Base-by-base conservation (phyloP, 2,797 vertebrate species). In the Schizopygopsis pylzovi region DNA sequence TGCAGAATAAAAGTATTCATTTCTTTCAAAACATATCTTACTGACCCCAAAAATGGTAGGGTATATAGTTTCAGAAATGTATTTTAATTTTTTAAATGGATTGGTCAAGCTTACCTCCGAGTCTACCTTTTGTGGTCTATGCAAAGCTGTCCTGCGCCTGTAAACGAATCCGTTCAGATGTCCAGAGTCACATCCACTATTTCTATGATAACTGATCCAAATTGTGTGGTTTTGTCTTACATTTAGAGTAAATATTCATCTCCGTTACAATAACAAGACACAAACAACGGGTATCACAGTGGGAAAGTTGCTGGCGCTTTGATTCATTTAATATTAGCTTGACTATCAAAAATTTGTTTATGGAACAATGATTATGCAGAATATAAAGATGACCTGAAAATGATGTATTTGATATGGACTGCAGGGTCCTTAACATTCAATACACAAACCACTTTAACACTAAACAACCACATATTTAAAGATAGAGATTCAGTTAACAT, bases 131-230 rank as follows among this genome's bases (percentile, higher is more conserved):
- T 61, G 39, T 10, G 76, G 76, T 61, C 37, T 61, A 39, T 3
- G 13, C 13, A 78, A 61, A 61, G 4, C 37, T 4, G 1, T 61
- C 76, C 22, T 61, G 22, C 7, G 5, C 37, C 37, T 79, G 39
- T 79, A 79, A 79, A 79, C 8, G 0, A 56, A 79, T 79, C 76
- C 4, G 1, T 11, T 61, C 54, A 61, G 22, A 8, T 61, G 16
- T 37, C 73, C 28, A 54, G n/a, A 49, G 18, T 54, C 18, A 37
- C 47, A 54, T 76, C 37, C 7, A 22, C 37, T 43, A 25, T 79
- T 79, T 79, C 39, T 28, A 79, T 43, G 54, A 79, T 28, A 79
- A 79, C 54, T 2, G 54, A 79, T 79, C 76, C 22, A 61, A n/a
- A 15, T 15, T 18, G 13, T 61, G 76, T 43, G 76, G 76, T 28